phyloP scores from a whole-genome alignment of 2,888 invertebrate species.

The Helicoverpa assulta region DNA sequence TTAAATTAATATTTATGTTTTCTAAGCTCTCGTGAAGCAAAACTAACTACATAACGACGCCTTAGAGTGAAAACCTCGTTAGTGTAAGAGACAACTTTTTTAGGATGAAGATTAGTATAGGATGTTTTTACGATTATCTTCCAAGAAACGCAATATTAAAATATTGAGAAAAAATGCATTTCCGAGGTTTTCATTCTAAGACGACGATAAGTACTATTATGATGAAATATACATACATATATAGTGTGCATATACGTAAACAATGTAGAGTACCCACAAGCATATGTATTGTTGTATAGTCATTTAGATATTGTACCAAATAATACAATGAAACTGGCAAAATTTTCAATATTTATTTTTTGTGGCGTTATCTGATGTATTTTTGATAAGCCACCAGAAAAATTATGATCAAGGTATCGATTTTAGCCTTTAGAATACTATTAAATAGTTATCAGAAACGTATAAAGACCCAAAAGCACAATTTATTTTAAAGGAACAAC shows the following conservation, averaged over 20 bases:
- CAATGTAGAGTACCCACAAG: neutral
- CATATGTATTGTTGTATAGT: neutral
- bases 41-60: constrained; percentile 15
- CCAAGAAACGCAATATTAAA: too few species aligned
- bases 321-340: neutral
- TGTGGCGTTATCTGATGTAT: neutral
- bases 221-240: neutral
- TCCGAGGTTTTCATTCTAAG: too few species aligned
- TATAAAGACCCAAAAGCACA: neutral
- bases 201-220: constrained; percentile 16
- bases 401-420: neutral
- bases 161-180: too few species aligned
- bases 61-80: too few species aligned
- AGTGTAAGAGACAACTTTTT: too few species aligned
- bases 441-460: neutral
- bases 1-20: neutral
- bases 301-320: neutral
- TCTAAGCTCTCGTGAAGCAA: constrained; percentile 18
- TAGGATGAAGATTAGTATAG: too few species aligned
- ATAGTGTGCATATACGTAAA: too few species aligned
- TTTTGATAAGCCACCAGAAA: neutral
- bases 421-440: neutral
- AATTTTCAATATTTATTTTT: neutral
- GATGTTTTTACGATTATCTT: too few species aligned
- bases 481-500: neutral